Evolutionary conservation across 1,140 invertebrate genomes (phyloP).

Genomic region (Paramacrobiotus metropolitanus): DNA sequence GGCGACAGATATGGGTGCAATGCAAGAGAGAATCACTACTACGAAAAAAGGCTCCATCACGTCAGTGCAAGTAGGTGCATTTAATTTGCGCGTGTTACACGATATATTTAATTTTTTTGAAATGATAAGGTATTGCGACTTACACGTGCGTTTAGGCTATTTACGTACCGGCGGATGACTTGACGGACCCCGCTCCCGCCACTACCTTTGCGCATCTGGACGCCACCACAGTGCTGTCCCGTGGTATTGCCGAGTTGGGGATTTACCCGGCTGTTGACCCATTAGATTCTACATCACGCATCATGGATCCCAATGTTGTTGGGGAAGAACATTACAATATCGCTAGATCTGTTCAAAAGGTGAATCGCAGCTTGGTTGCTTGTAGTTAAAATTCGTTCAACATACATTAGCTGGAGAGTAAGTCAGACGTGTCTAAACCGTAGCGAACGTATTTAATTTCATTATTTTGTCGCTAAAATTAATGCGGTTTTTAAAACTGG

Average conservation of each 20-base stretch:
- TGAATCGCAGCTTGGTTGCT: too few relatives aligned
- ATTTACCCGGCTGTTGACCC: conserved; percentile 98
- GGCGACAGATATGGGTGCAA: conserved; percentile 97
- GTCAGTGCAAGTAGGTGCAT: conserved; percentile 55
- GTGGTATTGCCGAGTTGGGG: conserved; percentile 81
- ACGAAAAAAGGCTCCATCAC: conserved; percentile 97
- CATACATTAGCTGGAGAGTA: too few relatives aligned
- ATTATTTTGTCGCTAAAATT: too few relatives aligned
- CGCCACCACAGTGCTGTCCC: conserved; percentile 91
- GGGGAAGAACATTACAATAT: conserved; percentile 80
- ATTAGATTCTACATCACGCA: conserved; percentile 89
- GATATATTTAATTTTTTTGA: background rate
- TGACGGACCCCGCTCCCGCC: conserved; percentile 92
- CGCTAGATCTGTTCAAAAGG: conserved; percentile 79
- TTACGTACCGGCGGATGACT: conserved; percentile 94
- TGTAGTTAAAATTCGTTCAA: too few relatives aligned
- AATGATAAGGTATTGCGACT: background rate
- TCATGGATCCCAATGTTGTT: conserved; percentile 92
- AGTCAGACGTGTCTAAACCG: too few relatives aligned
- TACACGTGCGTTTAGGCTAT: conserved; percentile 45
- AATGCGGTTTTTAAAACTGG: too few relatives aligned
- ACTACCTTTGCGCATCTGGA: conserved; percentile 98
- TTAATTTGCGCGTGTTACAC: background rate
- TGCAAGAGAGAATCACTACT: conserved; percentile 98
- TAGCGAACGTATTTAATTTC: too few relatives aligned